Evolutionary conservation across 2,888 invertebrate genomes (phyloP).

Genomic region (Meloe dianella): DNA sequence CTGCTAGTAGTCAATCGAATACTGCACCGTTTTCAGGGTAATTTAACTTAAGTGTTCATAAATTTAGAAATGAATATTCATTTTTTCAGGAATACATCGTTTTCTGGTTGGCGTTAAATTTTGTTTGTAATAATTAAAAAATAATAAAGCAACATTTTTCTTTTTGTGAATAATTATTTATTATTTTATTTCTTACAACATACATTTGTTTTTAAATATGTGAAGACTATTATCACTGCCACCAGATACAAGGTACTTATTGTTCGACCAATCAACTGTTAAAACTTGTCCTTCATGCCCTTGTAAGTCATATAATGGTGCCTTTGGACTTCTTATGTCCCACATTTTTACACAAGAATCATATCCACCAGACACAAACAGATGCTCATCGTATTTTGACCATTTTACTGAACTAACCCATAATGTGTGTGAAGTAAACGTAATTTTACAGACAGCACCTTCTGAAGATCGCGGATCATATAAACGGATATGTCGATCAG

Average conservation of each 20-base stretch:
- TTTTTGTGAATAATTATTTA: background rate
- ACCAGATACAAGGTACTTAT: slow-evolving; percentile 85
- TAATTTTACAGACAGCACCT: slow-evolving; percentile 84
- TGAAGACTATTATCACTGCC: slow-evolving; percentile 92
- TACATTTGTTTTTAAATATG: slow-evolving; percentile 70
- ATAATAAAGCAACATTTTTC: background rate
- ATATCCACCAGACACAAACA: slow-evolving; percentile 92
- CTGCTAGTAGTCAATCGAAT: slow-evolving; percentile 53
- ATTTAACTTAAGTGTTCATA: slow-evolving; percentile 33
- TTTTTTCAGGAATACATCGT: slow-evolving; percentile 54
- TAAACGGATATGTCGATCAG: slow-evolving; percentile 88
- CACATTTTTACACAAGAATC: slow-evolving; percentile 92
- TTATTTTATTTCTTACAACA: slow-evolving; percentile 25
- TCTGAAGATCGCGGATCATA: slow-evolving; percentile 92
- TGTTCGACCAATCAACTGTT: slow-evolving; percentile 93
- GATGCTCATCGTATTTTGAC: slow-evolving; percentile 80
- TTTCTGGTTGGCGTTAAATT: slow-evolving; percentile 57
- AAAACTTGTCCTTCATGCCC: slow-evolving; percentile 95
- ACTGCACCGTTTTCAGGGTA: slow-evolving; percentile 55
- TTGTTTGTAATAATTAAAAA: slow-evolving; percentile 5
- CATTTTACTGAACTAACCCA: slow-evolving; percentile 94
- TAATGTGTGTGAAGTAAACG: slow-evolving; percentile 85
- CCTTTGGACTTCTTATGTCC: slow-evolving; percentile 92
- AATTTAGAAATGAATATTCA: slow-evolving; percentile 6
- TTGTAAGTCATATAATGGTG: slow-evolving; percentile 88